Evolutionary conservation across 2,797 vertebrate species (phyloP), one percentile per base, ranked within the genome.

Genomic region (Sebastes matsubarae): DNA sequence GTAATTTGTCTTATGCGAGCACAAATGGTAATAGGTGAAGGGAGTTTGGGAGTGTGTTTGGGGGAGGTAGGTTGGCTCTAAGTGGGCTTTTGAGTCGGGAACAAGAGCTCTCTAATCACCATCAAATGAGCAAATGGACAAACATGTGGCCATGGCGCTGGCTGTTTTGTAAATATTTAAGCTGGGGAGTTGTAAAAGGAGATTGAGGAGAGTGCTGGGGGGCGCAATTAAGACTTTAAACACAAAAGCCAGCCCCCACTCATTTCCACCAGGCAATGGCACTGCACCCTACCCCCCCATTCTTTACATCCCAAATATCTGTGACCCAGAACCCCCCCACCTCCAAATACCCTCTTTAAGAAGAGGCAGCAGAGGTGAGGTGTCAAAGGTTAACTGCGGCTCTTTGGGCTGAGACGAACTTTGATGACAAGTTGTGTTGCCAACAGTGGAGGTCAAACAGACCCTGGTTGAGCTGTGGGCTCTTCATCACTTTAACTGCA

Each of bases 351-450:
- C 70, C 81, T 84, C 73, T 93, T 91, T 83, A 86, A 92, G 87
- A 94, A 87, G 89, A 92, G 91, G 78, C 90, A 92, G 63, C 60
- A 70, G 80, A 89, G 93, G 91, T 92, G 90, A 95, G 66, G 78
- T 94, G 92, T 94, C 87, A 82, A 61, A 95, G 95, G 96, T 95
- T 94, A 96, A 96, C 92, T 94, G 88, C 77, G 22, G 82, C 92
- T 94, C 92, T 93, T 85, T 87, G 90, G 92, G 77, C 90, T 89
- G 91, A 91, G 93, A 91, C 87, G 75, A 89, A 91, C 93, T 91
- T 91, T 93, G 92, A 94, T 93, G 93, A 94, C 92, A 94, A 93
- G 93, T 87, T 87, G 83, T 91, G 86, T 85, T 89, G 89, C 85
- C 86, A 87, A 82, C 70, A 34, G 77, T 68, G 76, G 91, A 88